A percentile compares a stretch with the other conserved stretches of the same genome.
Evolutionary conservation across 2,113 vertebrate species (phyloP).

Genomic region (Vidua macroura): DNA sequence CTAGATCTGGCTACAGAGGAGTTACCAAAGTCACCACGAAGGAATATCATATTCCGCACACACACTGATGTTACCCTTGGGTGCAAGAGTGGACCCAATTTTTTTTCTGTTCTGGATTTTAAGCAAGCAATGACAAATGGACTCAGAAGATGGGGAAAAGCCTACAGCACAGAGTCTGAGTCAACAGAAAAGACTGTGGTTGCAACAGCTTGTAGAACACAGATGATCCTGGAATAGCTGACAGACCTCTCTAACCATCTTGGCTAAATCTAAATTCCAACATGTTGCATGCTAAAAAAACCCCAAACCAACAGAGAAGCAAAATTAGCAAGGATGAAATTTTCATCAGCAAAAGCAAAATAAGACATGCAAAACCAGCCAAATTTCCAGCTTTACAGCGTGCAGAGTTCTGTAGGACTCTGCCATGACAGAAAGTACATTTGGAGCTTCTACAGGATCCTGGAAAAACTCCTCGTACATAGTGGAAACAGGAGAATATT

Average conservation of each 20-base stretch:
- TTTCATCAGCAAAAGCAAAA: background rate
- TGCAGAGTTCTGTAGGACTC: background rate
- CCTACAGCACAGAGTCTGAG: background rate
- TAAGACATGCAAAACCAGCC: background rate
- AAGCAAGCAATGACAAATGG: background rate
- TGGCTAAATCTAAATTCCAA: background rate
- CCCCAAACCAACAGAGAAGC: background rate
- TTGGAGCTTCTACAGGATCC: background rate
- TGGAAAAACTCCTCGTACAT: background rate
- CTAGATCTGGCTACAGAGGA: background rate
- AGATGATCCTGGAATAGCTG: background rate
- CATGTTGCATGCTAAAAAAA: background rate
- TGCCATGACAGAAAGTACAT: background rate
- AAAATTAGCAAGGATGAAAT: background rate
- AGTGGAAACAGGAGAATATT: background rate
- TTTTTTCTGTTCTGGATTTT: background rate
- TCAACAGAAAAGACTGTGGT: background rate
- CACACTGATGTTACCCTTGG: background rate
- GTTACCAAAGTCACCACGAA: background rate
- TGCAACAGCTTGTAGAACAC: background rate
- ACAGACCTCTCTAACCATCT: background rate
- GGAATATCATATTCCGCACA: accelerated
- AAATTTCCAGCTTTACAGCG: background rate
- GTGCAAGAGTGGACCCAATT: background rate
- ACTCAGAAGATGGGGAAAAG: background rate